Evolutionary conservation across 1,140 invertebrate species (phyloP).

Genomic region (Helicoverpa armigera): DNA sequence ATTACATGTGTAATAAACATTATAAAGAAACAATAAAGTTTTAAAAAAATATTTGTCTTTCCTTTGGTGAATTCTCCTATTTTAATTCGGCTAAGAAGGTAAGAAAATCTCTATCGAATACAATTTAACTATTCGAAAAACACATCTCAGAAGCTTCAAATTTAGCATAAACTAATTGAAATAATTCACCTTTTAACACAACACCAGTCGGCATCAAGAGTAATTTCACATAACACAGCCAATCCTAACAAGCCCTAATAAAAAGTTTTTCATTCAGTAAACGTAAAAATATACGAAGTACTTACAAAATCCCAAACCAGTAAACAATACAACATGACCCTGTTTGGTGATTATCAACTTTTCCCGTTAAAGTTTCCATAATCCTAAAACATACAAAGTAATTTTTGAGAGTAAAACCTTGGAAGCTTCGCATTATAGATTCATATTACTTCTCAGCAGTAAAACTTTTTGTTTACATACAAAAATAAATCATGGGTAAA

Average conservation of each 20-base stretch:
- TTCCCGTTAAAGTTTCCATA: conserved; percentile 28
- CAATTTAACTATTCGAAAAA: too few relatives aligned
- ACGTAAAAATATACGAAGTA: too few relatives aligned
- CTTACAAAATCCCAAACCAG: too few relatives aligned
- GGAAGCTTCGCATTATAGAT: conserved; percentile 65
- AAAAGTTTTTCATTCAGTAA: too few relatives aligned
- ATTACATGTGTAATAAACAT: conserved; percentile 85
- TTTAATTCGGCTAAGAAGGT: too few relatives aligned
- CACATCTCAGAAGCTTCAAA: too few relatives aligned
- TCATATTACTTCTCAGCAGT: conserved; percentile 67
- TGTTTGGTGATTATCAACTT: conserved; percentile 32
- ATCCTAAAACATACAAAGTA: conserved; percentile 47
- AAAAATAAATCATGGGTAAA: conserved; percentile 68
- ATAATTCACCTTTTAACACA: too few relatives aligned
- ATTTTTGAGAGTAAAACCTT: conserved; percentile 38
- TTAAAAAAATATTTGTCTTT: conserved; percentile 75
- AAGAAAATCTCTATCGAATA: too few relatives aligned
- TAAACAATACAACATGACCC: conserved; percentile 11
- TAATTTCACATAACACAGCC: too few relatives aligned
- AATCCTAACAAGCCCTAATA: too few relatives aligned
- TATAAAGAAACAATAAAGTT: conserved; percentile 85
- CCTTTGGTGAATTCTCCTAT: conserved; percentile 26
- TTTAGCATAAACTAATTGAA: too few relatives aligned
- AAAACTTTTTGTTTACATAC: conserved; percentile 76
- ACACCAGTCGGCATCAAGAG: too few relatives aligned